Evolutionary conservation across 2,113 vertebrate species (phyloP), one percentile per base, ranked within the genome.

Genomic region (Guaruba guarouba): DNA sequence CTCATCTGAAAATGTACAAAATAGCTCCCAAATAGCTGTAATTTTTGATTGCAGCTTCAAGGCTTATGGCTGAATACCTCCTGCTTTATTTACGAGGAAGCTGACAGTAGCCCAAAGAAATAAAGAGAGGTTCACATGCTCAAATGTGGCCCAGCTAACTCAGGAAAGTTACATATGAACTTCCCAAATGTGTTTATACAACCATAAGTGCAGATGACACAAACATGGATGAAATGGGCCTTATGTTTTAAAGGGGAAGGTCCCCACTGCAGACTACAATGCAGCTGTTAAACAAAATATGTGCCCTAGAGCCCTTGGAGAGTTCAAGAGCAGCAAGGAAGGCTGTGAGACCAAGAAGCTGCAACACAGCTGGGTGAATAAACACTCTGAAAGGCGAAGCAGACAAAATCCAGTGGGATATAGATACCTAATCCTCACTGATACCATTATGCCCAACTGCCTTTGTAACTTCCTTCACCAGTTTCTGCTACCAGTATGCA

Each of bases 131-230:
- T 25, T 88, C 80, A n/a, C 77, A 61, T 22, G 8, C 33, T 74
- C 31, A 37, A 13, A 67, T 0, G 1, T 15, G 15, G 28, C 37
- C 54, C 35, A 52, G 46, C 9, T 88, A 6, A 1, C 23, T n/a
- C 17, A 37, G 41, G 17, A 94, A 73, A 86, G 41, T 20, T 31
- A 24, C 0, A 0, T 6, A 17, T 14, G n/a, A 69, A 22, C 61
- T 57, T 89, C 41, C 20, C 28, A 41, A 74, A 62, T 13, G 37
- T 19, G 24, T 82, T 67, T n/a, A 57, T 10, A 43, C 44, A 35
- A 69, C 33, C 13, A 27, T 4, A 59, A 33, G 62, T 76, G 62
- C 55, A 87, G 41, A 10, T 23, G 6, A 66, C 31, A 69, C 16
- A 52, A 43, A 17, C n/a, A 4, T 2, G 10, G 57, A 85, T 73